Evolutionary conservation across 2,888 invertebrate genomes (phyloP), one percentile per base, ranked within the genome.

Genomic region (Mystacides longicornis): DNA sequence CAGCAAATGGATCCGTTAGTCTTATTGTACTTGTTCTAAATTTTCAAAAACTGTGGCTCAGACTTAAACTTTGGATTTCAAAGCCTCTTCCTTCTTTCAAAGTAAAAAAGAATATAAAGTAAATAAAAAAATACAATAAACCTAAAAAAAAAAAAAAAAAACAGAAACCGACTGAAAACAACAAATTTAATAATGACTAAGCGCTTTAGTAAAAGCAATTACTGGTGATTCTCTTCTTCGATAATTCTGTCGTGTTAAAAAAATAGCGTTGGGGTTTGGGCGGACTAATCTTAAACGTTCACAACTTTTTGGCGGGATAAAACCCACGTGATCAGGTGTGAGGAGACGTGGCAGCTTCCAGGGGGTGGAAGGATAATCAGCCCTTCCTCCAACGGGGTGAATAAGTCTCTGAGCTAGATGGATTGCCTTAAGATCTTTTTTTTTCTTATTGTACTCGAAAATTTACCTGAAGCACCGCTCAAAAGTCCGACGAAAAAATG

Each of bases 371-470:
- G 56, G 55, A 58, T 58, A 56, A 56, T 52, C 52, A 53, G 33
- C 27, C 49, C 51, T 37, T 54, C 52, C 57, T 58, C 57, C 56
- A 61, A 59, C 57, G 57, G 59, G 59, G 57, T 57, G 61, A 61
- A 57, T 61, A 61, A 61, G 57, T 55, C 61, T 57, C 57, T 59
- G 61, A 61, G 61, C 61, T 59, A 61, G 61, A 61, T 61, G 61
- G 61, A 61, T 61, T 55, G 61, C 57, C 23, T 31, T 33, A 51
- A 60, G 56, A 60, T 60, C 60, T 53, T 53, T 57, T 37, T 37
- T 37, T 56, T 56, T 42, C 55, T 55, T n/a, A n/a, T 37, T 37
- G 19, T 7, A 46, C 14, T 21, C 9, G 11, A 46, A 14, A 37
- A 37, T 16, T n/a, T 16, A 37, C 37, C 37, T 37, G n/a, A 37